phyloP scores from a whole-genome alignment of 1,140 invertebrate species.

The Panonychus citri region DNA sequence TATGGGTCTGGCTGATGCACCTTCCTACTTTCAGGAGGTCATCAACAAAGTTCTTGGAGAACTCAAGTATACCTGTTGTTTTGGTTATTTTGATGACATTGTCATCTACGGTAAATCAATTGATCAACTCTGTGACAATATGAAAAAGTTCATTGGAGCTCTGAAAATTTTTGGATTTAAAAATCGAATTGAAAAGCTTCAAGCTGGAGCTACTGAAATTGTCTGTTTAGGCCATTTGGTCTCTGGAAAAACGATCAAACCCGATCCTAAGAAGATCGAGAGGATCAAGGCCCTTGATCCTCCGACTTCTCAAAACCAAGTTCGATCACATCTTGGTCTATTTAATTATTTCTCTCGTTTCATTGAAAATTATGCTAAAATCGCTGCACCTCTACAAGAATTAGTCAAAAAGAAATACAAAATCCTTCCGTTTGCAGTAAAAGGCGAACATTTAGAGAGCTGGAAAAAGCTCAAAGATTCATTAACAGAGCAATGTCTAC shows the following conservation, averaged over 20 bases:
- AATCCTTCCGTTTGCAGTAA: not conserved
- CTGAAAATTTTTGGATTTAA: no score
- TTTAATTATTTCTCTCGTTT: not conserved
- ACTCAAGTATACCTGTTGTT: not conserved
- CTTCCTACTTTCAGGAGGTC: slow-evolving; percentile 20
- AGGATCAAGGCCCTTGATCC: not conserved
- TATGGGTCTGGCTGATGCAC: slow-evolving; percentile 23
- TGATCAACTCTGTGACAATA: no score
- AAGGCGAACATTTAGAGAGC: not conserved
- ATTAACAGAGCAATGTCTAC: not conserved
- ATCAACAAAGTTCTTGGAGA: slow-evolving; percentile 8
- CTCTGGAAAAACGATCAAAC: slow-evolving; percentile 11
- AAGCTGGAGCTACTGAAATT: slow-evolving; percentile 12
- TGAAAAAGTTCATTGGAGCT: no score
- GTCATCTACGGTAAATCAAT: no score
- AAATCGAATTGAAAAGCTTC: no score
- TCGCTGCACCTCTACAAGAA: not conserved
- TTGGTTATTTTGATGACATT: slow-evolving; percentile 21
- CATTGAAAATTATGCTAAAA: not conserved
- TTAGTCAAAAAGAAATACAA: not conserved
- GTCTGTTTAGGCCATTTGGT: slow-evolving; percentile 19
- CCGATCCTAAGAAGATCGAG: slow-evolving; percentile 11
- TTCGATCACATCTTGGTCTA: not conserved
- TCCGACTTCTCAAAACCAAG: not conserved
- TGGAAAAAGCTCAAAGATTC: not conserved